Evolutionary conservation across 1,140 invertebrate genomes (phyloP).

Genomic region (Lepidostoma basale): DNA sequence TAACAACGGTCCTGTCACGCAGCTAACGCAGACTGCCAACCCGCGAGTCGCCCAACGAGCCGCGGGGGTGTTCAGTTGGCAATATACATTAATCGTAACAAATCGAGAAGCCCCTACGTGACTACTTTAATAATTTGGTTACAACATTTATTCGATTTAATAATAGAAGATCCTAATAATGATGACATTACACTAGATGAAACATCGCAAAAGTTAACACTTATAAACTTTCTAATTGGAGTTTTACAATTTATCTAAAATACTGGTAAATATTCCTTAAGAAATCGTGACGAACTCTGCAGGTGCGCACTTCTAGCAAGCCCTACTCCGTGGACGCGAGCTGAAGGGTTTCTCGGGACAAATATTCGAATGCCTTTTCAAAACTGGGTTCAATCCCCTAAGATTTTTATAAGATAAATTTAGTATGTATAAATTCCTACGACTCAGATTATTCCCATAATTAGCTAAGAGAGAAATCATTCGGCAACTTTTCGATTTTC

Average conservation of each 20-base stretch:
- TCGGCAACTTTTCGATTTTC: too few relatives aligned
- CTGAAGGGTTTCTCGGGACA: not conserved
- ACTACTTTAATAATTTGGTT: conserved; percentile 34
- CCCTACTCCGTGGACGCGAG: too few relatives aligned
- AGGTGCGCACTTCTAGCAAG: too few relatives aligned
- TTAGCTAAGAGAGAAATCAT: too few relatives aligned
- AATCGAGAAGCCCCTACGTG: conserved; percentile 20
- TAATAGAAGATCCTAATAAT: conserved; percentile 32
- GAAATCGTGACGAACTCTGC: conserved; percentile 23
- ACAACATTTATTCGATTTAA: conserved; percentile 39
- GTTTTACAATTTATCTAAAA: conserved; percentile 38
- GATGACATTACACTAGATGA: conserved; percentile 35
- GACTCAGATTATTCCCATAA: too few relatives aligned
- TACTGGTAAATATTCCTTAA: conserved; percentile 14
- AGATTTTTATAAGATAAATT: not conserved
- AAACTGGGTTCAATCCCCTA: not conserved
- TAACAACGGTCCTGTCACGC: conserved; percentile 29
- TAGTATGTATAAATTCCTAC: too few relatives aligned
- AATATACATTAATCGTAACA: conserved; percentile 8
- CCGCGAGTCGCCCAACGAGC: not conserved
- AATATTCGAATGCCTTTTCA: conserved; percentile 17
- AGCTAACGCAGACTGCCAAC: conserved; percentile 9
- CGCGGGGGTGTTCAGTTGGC: not conserved
- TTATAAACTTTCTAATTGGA: conserved; percentile 37
- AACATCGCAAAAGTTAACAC: conserved; percentile 36